Evolutionary conservation across 1,140 invertebrate genomes (phyloP).

Genomic region (Drosophila sulfurigaster): DNA sequence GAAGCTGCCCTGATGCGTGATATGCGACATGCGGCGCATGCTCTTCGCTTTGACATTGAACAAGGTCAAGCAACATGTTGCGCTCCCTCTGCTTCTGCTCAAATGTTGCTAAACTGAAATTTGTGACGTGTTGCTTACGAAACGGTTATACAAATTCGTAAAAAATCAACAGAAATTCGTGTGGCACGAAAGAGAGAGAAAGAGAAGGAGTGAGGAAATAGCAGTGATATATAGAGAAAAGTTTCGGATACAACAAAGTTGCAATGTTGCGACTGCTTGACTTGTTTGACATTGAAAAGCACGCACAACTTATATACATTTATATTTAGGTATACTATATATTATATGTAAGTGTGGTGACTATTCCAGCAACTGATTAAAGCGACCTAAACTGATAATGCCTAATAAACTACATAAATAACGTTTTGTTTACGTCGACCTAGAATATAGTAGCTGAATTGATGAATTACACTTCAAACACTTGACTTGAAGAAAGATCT

Average conservation of each 20-base stretch:
- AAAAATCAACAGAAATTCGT: constrained; percentile 33
- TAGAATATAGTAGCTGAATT: neutral
- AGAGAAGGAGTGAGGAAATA: constrained; percentile 9
- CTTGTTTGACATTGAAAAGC: constrained; percentile 78
- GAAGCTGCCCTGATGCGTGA: constrained; percentile 23
- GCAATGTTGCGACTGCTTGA: constrained; percentile 43
- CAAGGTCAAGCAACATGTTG: constrained; percentile 77
- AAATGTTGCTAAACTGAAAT: constrained; percentile 46
- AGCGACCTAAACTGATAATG: constrained; percentile 22
- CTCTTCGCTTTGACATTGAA: constrained; percentile 69
- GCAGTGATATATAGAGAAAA: constrained; percentile 44
- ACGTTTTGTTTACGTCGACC: constrained; percentile 7
- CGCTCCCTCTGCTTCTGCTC: constrained; percentile 7
- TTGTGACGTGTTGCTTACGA: constrained; percentile 62
- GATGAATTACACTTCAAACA: neutral
- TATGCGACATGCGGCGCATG: constrained; percentile 56
- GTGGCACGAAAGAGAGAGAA: constrained; percentile 23
- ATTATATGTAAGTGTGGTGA: neutral
- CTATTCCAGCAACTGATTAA: constrained; percentile 20
- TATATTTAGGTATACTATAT: neutral
- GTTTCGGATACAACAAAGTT: constrained; percentile 41
- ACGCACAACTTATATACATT: constrained; percentile 16
- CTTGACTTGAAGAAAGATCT: neutral
- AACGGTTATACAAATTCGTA: constrained; percentile 46
- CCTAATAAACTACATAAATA: constrained; percentile 10